Conservation (phyloP, 2,113 vertebrate species). For the Albula glossodonta region DNA sequence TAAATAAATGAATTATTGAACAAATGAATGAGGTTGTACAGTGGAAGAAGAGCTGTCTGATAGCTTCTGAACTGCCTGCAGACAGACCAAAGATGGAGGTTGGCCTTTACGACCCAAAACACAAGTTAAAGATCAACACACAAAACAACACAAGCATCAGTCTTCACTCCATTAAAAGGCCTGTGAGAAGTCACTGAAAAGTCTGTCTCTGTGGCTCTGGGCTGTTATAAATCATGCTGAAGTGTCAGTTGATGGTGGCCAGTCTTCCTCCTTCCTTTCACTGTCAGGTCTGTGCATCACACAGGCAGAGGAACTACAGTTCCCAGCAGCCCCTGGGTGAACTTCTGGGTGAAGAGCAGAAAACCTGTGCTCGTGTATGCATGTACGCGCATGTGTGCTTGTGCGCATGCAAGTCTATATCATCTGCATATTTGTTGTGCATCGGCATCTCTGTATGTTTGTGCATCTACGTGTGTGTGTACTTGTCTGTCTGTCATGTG, state of each 20-base stretch:
- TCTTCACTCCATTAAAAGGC: not conserved
- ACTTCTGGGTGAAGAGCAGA: not conserved
- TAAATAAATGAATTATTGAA: no score
- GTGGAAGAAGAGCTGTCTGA: not conserved
- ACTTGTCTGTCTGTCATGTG: not conserved
- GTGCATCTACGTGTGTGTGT: not conserved
- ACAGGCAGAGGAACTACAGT: not conserved
- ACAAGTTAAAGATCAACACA: conserved; percentile 5
- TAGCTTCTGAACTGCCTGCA: not conserved
- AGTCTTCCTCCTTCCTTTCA: not conserved
- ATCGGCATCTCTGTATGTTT: no score
- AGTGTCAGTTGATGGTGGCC: not conserved
- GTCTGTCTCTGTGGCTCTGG: not conserved
- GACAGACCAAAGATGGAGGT: not conserved
- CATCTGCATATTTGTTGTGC: no score
- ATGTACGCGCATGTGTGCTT: not conserved
- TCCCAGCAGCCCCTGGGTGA: not conserved
- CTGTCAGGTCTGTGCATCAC: not conserved
- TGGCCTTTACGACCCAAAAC: not conserved
- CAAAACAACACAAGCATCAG: not conserved
- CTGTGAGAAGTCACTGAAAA: not conserved
- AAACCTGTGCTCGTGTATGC: not conserved
- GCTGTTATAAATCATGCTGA: not conserved
- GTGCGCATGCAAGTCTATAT: no score
- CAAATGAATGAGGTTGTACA: not conserved